These are phyloP conservation scores for Cotesia typhae DNA, from an alignment of 1,140 invertebrate species.

Conservation along the genomic window DNA sequence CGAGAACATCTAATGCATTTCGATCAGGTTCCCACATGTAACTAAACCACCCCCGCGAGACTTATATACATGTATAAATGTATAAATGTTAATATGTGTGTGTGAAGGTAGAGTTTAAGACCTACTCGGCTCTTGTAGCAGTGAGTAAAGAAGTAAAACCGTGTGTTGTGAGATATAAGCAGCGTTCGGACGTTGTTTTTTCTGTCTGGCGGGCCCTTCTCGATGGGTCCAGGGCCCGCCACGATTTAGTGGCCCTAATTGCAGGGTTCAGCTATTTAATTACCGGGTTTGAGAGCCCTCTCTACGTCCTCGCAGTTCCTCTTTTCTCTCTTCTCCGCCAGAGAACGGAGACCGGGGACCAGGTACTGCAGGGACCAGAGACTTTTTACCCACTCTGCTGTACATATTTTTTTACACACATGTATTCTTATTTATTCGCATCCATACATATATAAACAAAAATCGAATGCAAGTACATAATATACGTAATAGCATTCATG, in stretches of 20 bases:
- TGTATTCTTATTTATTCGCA: conserved; percentile 2
- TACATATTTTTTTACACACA: conserved; percentile 12
- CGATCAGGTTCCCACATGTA: conserved; percentile 62
- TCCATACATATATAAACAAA: conserved; percentile 5
- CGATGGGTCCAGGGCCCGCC: conserved; percentile 61
- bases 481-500: neutral
- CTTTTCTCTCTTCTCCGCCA: conserved; percentile 36
- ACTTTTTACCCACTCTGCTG: neutral
- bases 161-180: conserved; percentile 43
- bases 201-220: conserved; percentile 65
- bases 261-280: conserved; percentile 68
- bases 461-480: conserved; percentile 14
- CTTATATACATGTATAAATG: conserved; percentile 4
- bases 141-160: conserved; percentile 26
- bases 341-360: conserved; percentile 23
- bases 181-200: conserved; percentile 65
- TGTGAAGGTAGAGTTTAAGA: conserved; percentile 6
- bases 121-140: conserved; percentile 21
- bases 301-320: conserved; percentile 24
- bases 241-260: conserved; percentile 69
- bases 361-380: conserved; percentile 23
- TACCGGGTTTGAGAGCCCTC: conserved; percentile 62
- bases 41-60: conserved; percentile 62
- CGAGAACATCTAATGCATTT: conserved; percentile 36
- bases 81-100: conserved; percentile 13